phyloP scores from a whole-genome alignment of 2,113 vertebrate species.

The Plecotus auritus region DNA sequence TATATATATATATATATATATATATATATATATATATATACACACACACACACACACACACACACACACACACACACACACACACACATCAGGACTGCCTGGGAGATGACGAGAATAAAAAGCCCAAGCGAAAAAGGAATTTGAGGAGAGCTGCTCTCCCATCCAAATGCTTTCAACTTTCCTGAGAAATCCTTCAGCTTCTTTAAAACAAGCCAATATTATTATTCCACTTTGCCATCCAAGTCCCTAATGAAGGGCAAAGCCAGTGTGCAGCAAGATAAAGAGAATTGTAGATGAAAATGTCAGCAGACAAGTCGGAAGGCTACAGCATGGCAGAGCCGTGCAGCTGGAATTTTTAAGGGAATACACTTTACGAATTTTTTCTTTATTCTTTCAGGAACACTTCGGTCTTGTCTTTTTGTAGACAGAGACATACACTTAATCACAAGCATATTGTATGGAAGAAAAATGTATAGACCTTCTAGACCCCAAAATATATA shows the following conservation, averaged over 20 bases:
- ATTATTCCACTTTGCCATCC: constrained; percentile 59
- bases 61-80: too few species aligned
- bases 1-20: background rate
- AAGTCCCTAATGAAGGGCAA: constrained; percentile 58
- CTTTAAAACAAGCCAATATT: constrained; percentile 62
- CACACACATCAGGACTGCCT: constrained; percentile 60
- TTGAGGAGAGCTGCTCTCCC: constrained; percentile 52
- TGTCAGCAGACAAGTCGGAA: constrained; percentile 38
- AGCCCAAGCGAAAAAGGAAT: constrained; percentile 66
- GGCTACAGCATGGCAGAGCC: constrained; percentile 10
- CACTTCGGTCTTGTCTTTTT: constrained; percentile 63
- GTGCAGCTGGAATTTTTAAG: constrained; percentile 52
- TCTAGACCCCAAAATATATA: constrained; percentile 74
- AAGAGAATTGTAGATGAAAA: constrained; percentile 57
- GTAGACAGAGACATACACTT: constrained; percentile 69
- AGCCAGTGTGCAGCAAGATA: background rate
- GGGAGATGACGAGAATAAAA: constrained; percentile 55
- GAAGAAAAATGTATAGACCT: constrained; percentile 74
- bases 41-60: too few species aligned
- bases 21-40: too few species aligned
- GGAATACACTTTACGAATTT: constrained; percentile 17
- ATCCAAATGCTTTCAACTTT: constrained; percentile 75
- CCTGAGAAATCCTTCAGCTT: constrained; percentile 66
- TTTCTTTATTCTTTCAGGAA: constrained; percentile 69
- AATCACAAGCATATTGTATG: constrained; percentile 75